Evolutionary conservation across 2,797 vertebrate species (phyloP), one percentile per base, ranked within the genome.

Genomic region (Prunella strophiata): DNA sequence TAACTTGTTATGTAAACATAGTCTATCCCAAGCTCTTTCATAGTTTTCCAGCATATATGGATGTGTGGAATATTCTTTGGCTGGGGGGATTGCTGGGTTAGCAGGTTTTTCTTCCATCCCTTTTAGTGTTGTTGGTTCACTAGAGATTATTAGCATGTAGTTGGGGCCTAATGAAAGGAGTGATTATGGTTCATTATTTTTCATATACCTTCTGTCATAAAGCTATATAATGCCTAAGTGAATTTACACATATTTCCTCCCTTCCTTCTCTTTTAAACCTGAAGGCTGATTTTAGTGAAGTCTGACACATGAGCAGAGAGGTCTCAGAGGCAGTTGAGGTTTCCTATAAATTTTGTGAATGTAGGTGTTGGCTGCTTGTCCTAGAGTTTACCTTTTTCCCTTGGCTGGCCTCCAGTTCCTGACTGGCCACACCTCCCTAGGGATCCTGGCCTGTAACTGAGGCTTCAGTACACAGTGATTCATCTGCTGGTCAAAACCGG

Each of bases 171-270:
- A 86, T 86, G 79, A 88, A 91, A 88, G 40, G n/a, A 83, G 22
- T 77, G 52, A 91, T 90, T 73, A 86, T 27, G 30, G 65, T 54
- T 83, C 83, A 82, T 91, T 94, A 81, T 90, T 95, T 96, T 94
- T 91, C n/a, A 52, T 78, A 66, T 48, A 76, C 32, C 61, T 92
- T 78, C 85, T 86, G 40, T 90, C 80, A 88, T 72, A 42, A 66
- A 88, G 36, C 76, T 76, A 26, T 88, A n/a, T 84, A 93, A 91
- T 59, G 83, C 86, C 66, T 76, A 82, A 78, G 48, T 86, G 59
- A 78, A 90, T 88, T 91, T 62, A 82, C 78, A 42, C 43, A 27
- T 3, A 4, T 91, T 92, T 92, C 21, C 78, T 70, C 62, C 27
- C 16, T 86, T 88, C 66, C 66, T 54, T 76, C 40, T 72, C 34